These are phyloP conservation scores for Neogobius melanostomus DNA, from an alignment of 2,113 vertebrate genomes.

Conservation along the genomic window DNA sequence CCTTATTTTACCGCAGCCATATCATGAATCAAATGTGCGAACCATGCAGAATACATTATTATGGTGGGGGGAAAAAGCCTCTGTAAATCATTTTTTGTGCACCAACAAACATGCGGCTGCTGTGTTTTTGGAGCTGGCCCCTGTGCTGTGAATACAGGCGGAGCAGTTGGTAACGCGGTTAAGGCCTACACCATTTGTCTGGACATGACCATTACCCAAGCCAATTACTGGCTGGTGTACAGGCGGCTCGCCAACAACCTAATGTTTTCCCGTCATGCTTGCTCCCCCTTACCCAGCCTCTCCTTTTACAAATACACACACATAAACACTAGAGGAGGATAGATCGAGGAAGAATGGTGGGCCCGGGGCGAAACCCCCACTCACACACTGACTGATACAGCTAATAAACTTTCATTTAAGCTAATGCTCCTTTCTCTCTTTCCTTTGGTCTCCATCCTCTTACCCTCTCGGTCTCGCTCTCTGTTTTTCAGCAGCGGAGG, in stretches of 20 bases:
- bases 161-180: conserved; percentile 65
- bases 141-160: conserved; percentile 43
- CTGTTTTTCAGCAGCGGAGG: conserved; percentile 35
- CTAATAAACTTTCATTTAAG: conserved; percentile 80
- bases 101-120: conserved; percentile 13
- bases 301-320: conserved; percentile 43
- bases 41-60: conserved; percentile 13
- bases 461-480: conserved; percentile 9
- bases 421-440: conserved; percentile 59
- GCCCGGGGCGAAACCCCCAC: conserved; percentile 54
- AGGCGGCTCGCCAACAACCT: conserved; percentile 67
- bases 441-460: conserved; percentile 11
- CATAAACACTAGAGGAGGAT: conserved; percentile 11
- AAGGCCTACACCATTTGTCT: conserved; percentile 70
- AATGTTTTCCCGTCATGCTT: conserved; percentile 74
- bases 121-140: conserved; percentile 22
- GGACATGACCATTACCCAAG: conserved; percentile 72
- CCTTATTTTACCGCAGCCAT: conserved; percentile 40
- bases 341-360: conserved; percentile 48
- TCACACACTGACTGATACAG: conserved; percentile 69
- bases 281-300: conserved; percentile 35
- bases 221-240: conserved; percentile 72
- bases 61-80: not conserved
- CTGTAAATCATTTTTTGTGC: conserved; percentile 38
- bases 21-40: conserved; percentile 38